Evolutionary conservation across 2,888 invertebrate species (phyloP).

Genomic region (Spilarctia lutea): DNA sequence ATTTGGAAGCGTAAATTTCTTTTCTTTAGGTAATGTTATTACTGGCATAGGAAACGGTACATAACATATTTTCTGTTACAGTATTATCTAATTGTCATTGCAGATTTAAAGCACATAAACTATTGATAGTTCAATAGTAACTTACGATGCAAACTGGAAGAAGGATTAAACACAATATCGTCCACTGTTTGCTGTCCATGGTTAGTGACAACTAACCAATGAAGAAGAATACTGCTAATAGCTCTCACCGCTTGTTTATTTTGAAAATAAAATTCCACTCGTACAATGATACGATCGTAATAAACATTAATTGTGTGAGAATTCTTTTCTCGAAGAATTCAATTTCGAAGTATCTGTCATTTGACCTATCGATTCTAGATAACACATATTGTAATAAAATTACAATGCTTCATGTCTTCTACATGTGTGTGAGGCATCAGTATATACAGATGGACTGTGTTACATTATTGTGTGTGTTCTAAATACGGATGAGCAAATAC

Average conservation of each 20-base stretch:
- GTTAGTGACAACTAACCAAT: conserved; percentile 28
- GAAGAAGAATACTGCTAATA: conserved; percentile 30
- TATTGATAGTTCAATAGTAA: not conserved
- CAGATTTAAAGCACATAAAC: not conserved
- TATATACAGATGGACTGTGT: not conserved
- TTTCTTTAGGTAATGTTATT: no score
- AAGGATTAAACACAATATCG: conserved; percentile 55
- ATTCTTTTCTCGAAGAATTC: conserved; percentile 37
- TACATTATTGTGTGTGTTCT: not conserved
- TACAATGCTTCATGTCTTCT: not conserved
- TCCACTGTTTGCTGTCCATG: conserved; percentile 60
- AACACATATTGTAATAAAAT: not conserved
- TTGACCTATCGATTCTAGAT: not conserved
- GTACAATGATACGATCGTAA: conserved; percentile 41
- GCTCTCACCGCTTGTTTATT: conserved; percentile 42
- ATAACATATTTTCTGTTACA: no score
- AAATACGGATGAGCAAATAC: not conserved
- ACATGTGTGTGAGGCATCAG: not conserved
- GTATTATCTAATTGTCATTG: not conserved
- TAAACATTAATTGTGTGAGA: conserved; percentile 36
- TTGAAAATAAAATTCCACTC: conserved; percentile 45
- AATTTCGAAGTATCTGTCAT: not conserved
- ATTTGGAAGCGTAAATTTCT: no score
- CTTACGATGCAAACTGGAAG: conserved; percentile 55
- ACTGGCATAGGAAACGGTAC: no score